Evolutionary conservation across 2,888 invertebrate genomes (phyloP).

Genomic region (Pseudeuparius sepicola): DNA sequence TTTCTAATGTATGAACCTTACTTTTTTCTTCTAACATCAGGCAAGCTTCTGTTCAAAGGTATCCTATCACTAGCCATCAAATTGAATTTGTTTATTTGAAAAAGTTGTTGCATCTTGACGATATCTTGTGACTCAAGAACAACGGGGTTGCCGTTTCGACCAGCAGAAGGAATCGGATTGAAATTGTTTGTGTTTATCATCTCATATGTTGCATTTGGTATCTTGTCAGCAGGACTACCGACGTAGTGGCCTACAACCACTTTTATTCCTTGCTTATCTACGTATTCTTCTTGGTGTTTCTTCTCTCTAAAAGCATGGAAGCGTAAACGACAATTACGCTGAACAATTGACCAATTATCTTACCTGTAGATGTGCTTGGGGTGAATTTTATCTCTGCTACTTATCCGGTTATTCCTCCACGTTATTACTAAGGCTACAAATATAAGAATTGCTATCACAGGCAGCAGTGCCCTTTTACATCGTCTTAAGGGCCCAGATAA

Average conservation of each 20-base stretch:
- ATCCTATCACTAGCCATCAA: conserved; percentile 81
- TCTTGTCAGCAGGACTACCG: conserved; percentile 55
- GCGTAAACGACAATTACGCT: neutral
- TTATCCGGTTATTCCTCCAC: conserved; percentile 25
- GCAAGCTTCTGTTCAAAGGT: conserved; percentile 71
- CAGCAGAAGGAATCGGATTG: conserved; percentile 61
- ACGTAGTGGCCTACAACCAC: conserved; percentile 85
- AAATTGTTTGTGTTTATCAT: conserved; percentile 69
- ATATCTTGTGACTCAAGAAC: conserved; percentile 64
- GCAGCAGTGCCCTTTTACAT: conserved; percentile 32
- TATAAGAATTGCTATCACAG: conserved; percentile 27
- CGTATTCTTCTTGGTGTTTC: conserved; percentile 59
- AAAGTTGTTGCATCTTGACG: conserved; percentile 67
- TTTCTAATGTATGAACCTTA: too few species aligned
- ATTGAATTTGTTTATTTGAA: conserved; percentile 78
- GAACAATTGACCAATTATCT: conserved; percentile 13
- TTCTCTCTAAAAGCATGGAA: conserved; percentile 39
- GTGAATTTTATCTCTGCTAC: conserved; percentile 27
- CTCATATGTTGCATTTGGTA: conserved; percentile 60
- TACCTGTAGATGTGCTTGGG: conserved; percentile 32
- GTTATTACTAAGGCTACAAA: conserved; percentile 28
- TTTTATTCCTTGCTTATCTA: conserved; percentile 64
- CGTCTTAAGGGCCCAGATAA: conserved; percentile 32
- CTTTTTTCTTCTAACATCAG: conserved; percentile 76
- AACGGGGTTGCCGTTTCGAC: conserved; percentile 72